These are phyloP conservation scores for Azorinus chamasolen DNA, from an alignment of 2,888 invertebrate species.

Conservation along the genomic window DNA sequence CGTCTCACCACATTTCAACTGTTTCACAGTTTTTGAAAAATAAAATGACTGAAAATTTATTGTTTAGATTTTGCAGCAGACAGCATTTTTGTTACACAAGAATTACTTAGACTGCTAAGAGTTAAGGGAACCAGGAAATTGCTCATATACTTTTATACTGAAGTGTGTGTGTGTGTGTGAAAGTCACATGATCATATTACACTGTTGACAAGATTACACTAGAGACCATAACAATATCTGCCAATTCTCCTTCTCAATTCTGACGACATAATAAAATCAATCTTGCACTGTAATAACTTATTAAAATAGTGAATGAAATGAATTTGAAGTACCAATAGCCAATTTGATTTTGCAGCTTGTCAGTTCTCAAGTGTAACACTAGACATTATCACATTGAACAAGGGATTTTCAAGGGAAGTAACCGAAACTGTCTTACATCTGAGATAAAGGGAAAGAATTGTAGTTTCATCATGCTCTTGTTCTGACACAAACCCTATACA, in stretches of 20 bases:
- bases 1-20: too few species aligned
- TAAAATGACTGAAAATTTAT: too few species aligned
- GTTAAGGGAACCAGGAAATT: conserved; percentile 19
- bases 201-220: conserved; percentile 16
- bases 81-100: too few species aligned
- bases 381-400: background rate
- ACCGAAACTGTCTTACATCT: conserved; percentile 41
- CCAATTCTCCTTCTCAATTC: background rate
- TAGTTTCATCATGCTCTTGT: conserved; percentile 48
- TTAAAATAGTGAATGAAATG: too few species aligned
- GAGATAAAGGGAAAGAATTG: conserved; percentile 57
- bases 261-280: too few species aligned
- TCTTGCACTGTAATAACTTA: too few species aligned
- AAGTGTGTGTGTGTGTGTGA: background rate
- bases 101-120: too few species aligned
- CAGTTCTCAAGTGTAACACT: conserved; percentile 29
- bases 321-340: too few species aligned
- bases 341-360: too few species aligned
- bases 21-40: too few species aligned
- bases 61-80: too few species aligned
- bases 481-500: conserved; percentile 30
- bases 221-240: conserved; percentile 11
- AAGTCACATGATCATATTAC: conserved; percentile 10
- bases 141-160: conserved; percentile 44
- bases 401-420: too few species aligned